phyloP scores from a whole-genome alignment of 2,113 vertebrate genomes.

The Prietella phreatophila region DNA sequence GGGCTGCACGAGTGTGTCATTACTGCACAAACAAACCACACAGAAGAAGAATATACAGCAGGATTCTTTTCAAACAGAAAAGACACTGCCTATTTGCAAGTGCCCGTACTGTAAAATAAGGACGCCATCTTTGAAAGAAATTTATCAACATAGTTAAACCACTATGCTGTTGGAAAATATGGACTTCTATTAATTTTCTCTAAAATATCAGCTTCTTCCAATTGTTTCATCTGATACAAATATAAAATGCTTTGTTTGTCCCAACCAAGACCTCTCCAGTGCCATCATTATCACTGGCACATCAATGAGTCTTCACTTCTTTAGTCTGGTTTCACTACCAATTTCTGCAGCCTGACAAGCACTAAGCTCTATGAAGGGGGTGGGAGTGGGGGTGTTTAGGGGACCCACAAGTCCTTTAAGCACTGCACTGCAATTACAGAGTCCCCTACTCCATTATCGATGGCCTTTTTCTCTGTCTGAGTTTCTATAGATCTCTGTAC shows the following conservation, averaged over 20 bases:
- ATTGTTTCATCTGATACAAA: neutral
- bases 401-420: slow-evolving; percentile 10
- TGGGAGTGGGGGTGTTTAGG: neutral
- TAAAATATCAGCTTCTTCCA: neutral
- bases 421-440: slow-evolving; percentile 37
- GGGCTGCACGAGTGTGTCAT: neutral
- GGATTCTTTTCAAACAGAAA: neutral
- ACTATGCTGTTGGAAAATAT: neutral
- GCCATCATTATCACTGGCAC: slow-evolving; percentile 19
- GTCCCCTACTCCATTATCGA: slow-evolving; percentile 46
- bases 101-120: neutral
- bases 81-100: neutral
- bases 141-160: neutral
- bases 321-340: slow-evolving; percentile 12
- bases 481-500: slow-evolving; percentile 21
- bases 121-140: neutral
- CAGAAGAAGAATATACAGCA: neutral
- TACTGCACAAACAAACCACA: neutral
- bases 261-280: neutral
- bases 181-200: neutral
- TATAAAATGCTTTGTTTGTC: slow-evolving; percentile 20
- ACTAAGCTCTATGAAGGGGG: neutral
- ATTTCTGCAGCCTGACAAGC: neutral
- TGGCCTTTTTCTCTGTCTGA: slow-evolving; percentile 30
- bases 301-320: slow-evolving; percentile 34